Percentiles rank a stretch among this genome's conserved stretches.
Evolutionary conservation across 2,113 vertebrate genomes (phyloP).

Genomic region (Barbus barbus): DNA sequence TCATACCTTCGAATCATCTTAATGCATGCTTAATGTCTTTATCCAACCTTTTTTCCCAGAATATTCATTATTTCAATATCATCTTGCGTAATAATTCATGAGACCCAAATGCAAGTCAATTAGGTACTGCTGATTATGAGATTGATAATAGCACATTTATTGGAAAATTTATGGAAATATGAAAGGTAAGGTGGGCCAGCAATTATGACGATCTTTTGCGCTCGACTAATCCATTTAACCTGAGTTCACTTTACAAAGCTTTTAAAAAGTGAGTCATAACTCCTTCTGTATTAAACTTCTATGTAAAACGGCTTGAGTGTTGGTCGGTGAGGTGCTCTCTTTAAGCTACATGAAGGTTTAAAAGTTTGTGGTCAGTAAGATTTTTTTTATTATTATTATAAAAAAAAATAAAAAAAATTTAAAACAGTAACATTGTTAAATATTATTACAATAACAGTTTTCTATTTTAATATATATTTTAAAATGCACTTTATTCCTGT

Average conservation of each 20-base stretch:
- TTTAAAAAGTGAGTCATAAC: slow-evolving; percentile 28
- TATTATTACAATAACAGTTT: background rate
- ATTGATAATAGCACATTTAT: slow-evolving; percentile 52
- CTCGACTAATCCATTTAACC: slow-evolving; percentile 48
- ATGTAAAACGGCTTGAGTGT: background rate
- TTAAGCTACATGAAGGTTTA: background rate
- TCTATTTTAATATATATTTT: background rate
- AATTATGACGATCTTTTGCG: slow-evolving; percentile 47
- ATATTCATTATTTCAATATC: slow-evolving; percentile 54
- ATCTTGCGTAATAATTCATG: slow-evolving; percentile 58
- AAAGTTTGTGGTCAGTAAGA: background rate
- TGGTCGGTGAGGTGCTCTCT: background rate
- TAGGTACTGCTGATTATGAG: slow-evolving; percentile 52
- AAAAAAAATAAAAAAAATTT: background rate
- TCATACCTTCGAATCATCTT: slow-evolving; percentile 38
- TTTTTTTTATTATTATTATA: background rate
- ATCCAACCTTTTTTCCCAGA: slow-evolving; percentile 26
- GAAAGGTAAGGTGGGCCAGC: slow-evolving; percentile 44
- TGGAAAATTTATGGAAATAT: slow-evolving; percentile 61
- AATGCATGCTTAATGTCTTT: slow-evolving; percentile 41
- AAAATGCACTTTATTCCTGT: background rate
- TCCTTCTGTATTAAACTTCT: slow-evolving; percentile 11
- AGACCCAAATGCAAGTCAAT: slow-evolving; percentile 56
- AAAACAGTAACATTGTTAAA: background rate
- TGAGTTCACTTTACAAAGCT: slow-evolving; percentile 42